Evolutionary conservation across 1,140 invertebrate genomes (phyloP).

Genomic region (Melanaphis sacchari): DNA sequence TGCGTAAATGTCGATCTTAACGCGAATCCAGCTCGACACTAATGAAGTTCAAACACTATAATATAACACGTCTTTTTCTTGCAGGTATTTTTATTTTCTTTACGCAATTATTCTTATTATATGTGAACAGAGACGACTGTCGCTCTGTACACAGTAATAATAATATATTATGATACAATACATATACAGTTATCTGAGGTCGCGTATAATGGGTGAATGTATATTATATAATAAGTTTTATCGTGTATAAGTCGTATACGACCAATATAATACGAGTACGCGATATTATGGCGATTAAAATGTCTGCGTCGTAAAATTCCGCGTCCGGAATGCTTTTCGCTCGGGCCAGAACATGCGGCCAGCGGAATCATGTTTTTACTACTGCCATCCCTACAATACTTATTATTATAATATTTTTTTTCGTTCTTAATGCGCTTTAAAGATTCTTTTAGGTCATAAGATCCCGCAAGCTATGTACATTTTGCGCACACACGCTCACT

Average conservation of each 20-base stretch:
- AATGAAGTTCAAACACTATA: neutral
- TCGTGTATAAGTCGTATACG: neutral
- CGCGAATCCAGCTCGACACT: too few relatives aligned
- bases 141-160: too few relatives aligned
- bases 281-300: conserved; percentile 23
- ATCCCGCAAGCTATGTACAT: neutral
- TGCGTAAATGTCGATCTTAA: neutral
- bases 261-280: neutral
- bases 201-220: neutral
- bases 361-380: neutral
- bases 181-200: neutral
- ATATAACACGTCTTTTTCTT: too few relatives aligned
- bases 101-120: too few relatives aligned
- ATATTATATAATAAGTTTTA: too few relatives aligned
- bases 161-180: neutral
- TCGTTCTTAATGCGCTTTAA: conserved; percentile 5
- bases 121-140: too few relatives aligned
- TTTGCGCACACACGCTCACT: too few relatives aligned
- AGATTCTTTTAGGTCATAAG: conserved; percentile 20
- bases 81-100: too few relatives aligned
- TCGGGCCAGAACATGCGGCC: neutral
- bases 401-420: neutral
- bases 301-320: conserved; percentile 39
- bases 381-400: neutral
- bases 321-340: neutral